A percentile compares a stretch with the other conserved stretches of the same genome.
These are phyloP conservation scores for Tachuris rubrigastra DNA, from an alignment of 2,113 vertebrate genomes.

Conservation along the genomic window DNA sequence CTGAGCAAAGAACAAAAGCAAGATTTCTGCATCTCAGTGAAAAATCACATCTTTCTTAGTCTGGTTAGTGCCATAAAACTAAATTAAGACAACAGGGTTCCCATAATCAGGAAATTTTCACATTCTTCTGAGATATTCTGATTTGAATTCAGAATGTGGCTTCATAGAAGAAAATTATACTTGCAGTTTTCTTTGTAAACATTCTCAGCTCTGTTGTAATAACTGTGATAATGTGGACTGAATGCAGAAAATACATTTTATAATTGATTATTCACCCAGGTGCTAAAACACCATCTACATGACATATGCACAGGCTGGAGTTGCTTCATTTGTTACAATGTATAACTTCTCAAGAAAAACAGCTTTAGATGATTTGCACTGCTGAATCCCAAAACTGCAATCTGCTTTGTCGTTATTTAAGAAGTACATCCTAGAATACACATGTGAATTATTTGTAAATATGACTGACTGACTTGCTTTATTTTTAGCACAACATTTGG, in stretches of 20 bases:
- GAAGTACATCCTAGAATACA: conserved; percentile 24
- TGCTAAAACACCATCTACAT: conserved; percentile 22
- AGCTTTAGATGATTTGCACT: conserved; percentile 37
- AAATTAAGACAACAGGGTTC: neutral
- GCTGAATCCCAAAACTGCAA: conserved; percentile 40
- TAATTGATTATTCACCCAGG: conserved; percentile 1
- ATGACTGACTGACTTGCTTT: neutral
- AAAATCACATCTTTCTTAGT: neutral
- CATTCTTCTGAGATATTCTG: neutral
- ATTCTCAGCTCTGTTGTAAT: neutral
- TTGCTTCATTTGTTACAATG: neutral
- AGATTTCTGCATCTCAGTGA: neutral
- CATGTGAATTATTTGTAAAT: conserved; percentile 35
- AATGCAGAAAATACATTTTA: neutral
- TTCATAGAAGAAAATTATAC: neutral
- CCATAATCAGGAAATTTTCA: neutral
- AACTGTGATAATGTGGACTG: neutral
- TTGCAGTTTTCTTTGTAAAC: conserved; percentile 7
- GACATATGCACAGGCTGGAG: neutral
- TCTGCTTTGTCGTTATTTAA: conserved; percentile 51
- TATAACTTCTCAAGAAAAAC: neutral
- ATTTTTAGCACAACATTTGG: conserved; percentile 24
- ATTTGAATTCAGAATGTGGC: neutral
- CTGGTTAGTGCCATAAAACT: neutral
- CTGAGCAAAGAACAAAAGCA: neutral